phyloP scores from a whole-genome alignment of 2,888 invertebrate species.

The Lottia gigantea region DNA sequence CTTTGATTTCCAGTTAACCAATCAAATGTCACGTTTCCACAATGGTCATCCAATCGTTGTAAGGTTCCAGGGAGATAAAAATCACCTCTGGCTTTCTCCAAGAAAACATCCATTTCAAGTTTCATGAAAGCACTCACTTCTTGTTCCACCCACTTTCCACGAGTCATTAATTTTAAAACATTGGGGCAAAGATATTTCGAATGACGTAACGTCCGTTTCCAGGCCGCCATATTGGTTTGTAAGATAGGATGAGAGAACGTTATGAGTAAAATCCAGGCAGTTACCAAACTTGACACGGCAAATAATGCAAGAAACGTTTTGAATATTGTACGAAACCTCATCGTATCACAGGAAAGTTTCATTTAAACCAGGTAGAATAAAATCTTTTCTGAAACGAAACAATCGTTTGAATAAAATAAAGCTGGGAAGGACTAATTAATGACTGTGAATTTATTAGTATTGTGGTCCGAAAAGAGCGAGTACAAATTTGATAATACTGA shows the following conservation, averaged over 20 bases:
- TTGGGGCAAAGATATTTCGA: neutral
- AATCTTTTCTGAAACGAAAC: too few species aligned
- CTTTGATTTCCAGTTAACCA: neutral
- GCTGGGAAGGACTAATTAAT: too few species aligned
- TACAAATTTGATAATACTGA: too few species aligned
- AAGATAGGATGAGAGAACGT: neutral
- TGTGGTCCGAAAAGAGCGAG: too few species aligned
- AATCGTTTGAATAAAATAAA: too few species aligned
- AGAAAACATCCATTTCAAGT: slow-evolving; percentile 4
- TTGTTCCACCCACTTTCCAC: neutral
- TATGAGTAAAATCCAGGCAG: neutral
- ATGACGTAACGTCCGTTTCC: neutral
- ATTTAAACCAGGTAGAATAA: too few species aligned
- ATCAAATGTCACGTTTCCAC: slow-evolving; percentile 19
- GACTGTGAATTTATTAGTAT: too few species aligned
- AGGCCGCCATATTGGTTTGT: neutral
- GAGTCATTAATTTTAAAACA: neutral
- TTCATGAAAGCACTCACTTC: neutral
- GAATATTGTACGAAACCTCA: too few species aligned
- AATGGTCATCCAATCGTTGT: slow-evolving; percentile 10
- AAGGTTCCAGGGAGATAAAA: slow-evolving; percentile 10
- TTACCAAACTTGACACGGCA: neutral
- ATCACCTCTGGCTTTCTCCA: neutral
- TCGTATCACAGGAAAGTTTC: too few species aligned
- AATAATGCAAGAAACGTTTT: too few species aligned